Evolutionary conservation across 2,797 vertebrate species (phyloP).

Genomic region (Argya squamiceps): DNA sequence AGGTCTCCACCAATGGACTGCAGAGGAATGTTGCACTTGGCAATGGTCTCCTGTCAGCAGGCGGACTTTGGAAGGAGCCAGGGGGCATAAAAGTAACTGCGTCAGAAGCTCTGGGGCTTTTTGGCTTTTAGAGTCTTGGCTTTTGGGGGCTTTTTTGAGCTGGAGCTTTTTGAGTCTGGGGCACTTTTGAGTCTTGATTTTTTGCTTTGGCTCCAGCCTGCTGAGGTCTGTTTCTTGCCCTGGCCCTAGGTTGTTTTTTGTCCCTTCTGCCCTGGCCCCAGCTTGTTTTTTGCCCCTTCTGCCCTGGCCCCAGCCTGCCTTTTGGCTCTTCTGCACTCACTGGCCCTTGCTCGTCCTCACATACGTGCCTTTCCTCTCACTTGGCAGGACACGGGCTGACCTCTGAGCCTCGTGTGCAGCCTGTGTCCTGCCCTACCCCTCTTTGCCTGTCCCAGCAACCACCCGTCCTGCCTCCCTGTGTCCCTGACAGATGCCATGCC

Average conservation of each 20-base stretch:
- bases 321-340: not conserved
- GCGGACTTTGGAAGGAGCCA: not conserved
- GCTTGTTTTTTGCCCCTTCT: not conserved
- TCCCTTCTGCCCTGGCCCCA: not conserved
- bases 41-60: not conserved
- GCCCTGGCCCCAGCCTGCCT: not conserved
- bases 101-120: not conserved
- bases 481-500: not conserved
- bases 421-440: not conserved
- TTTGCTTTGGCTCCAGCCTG: not conserved
- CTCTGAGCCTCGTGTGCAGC: not conserved
- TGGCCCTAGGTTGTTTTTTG: not conserved
- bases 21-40: not conserved
- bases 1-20: not conserved
- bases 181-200: not conserved
- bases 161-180: not conserved
- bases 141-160: not conserved
- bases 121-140: not conserved
- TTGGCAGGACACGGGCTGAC: not conserved
- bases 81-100: not conserved
- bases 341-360: not conserved
- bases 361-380: fast-evolving
- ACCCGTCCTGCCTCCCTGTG: not conserved
- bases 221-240: not conserved
- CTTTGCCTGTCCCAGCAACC: no score